A percentile compares a stretch with the other conserved stretches of the same genome.
These are phyloP conservation scores for Cyclophora albipunctata DNA, from an alignment of 2,888 invertebrate species.

Conservation along the genomic window DNA sequence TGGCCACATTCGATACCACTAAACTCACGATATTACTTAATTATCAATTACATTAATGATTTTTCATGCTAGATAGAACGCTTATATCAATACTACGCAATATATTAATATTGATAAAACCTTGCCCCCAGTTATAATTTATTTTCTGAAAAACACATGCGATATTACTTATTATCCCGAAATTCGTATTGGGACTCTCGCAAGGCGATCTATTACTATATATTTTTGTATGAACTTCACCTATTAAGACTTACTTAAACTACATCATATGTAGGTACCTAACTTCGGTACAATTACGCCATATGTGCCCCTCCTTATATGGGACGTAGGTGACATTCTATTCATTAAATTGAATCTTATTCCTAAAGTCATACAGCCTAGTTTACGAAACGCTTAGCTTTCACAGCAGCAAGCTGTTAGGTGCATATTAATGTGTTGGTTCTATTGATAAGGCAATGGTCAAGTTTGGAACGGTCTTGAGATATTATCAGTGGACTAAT, in stretches of 20 bases:
- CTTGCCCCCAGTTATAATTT: too few species aligned
- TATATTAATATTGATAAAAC: too few species aligned
- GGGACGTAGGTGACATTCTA: slow-evolving; percentile 22
- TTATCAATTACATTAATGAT: too few species aligned
- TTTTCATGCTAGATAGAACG: too few species aligned
- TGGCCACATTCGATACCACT: too few species aligned
- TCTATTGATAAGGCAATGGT: slow-evolving; percentile 10
- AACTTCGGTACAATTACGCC: slow-evolving; percentile 30
- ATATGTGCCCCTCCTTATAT: slow-evolving; percentile 27
- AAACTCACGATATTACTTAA: too few species aligned
- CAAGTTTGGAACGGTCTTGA: slow-evolving; percentile 8
- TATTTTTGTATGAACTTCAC: too few species aligned
- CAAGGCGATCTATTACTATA: too few species aligned
- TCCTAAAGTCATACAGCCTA: background rate
- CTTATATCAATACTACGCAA: too few species aligned
- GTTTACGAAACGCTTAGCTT: slow-evolving; percentile 2
- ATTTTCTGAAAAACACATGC: too few species aligned
- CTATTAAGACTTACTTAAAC: slow-evolving; percentile 1
- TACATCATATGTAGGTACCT: slow-evolving; percentile 12
- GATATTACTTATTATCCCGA: too few species aligned
- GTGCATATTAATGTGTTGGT: slow-evolving; percentile 1
- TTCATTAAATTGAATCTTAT: background rate
- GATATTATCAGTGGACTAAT: background rate
- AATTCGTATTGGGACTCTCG: too few species aligned
- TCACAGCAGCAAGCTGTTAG: slow-evolving; percentile 3